Conservation (phyloP, 2,888 invertebrate genomes). For the Geotrupes spiniger region DNA sequence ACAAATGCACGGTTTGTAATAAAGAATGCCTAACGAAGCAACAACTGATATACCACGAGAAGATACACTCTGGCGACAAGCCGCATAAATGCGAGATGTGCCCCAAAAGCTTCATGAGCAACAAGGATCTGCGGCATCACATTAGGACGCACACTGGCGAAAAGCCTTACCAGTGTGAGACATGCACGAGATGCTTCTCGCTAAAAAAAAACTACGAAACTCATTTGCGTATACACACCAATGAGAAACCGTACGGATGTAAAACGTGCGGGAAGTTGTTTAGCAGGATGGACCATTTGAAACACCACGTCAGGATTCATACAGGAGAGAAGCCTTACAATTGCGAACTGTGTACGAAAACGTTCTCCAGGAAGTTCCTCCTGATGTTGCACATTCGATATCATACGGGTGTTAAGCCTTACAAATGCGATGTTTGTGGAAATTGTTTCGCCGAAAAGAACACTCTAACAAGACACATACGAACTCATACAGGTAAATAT, state of each 20-base stretch:
- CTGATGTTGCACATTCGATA: slow-evolving; percentile 26
- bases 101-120: slow-evolving; percentile 20
- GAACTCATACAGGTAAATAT: slow-evolving; percentile 32
- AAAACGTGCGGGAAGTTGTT: slow-evolving; percentile 19
- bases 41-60: slow-evolving; percentile 19
- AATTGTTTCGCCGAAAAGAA: slow-evolving; percentile 35
- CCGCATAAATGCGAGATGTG: slow-evolving; percentile 15
- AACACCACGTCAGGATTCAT: slow-evolving; percentile 16
- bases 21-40: slow-evolving; percentile 17
- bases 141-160: slow-evolving; percentile 18
- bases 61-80: slow-evolving; percentile 17
- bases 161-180: slow-evolving; percentile 15
- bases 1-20: slow-evolving; percentile 13
- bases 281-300: slow-evolving; percentile 19
- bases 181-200: slow-evolving; percentile 14
- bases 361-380: slow-evolving; percentile 31
- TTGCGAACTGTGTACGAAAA: slow-evolving; percentile 32
- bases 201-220: slow-evolving; percentile 20
- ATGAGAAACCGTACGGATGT: slow-evolving; percentile 19
- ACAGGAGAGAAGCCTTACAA: slow-evolving; percentile 21
- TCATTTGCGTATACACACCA: slow-evolving; percentile 18
- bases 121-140: slow-evolving; percentile 15
- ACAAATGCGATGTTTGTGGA: slow-evolving; percentile 36
- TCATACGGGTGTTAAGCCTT: slow-evolving; percentile 18
- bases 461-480: slow-evolving; percentile 34